Percentiles rank a stretch among this genome's conserved stretches.
phyloP scores from a whole-genome alignment of 2,113 vertebrate species.

The Dryoscopus gambensis region DNA sequence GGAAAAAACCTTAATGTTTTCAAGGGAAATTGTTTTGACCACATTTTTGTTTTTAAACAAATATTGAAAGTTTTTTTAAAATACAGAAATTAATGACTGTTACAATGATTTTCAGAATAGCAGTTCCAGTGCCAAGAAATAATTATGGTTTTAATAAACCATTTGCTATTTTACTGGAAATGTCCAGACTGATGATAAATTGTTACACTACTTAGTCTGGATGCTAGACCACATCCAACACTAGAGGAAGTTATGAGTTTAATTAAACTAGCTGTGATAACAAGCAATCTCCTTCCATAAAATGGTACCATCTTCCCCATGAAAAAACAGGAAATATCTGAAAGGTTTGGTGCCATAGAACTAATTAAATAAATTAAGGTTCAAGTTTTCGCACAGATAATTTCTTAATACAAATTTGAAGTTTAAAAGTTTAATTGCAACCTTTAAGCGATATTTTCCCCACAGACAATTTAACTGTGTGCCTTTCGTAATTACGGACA shows the following conservation, averaged over 20 bases:
- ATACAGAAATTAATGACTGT: neutral
- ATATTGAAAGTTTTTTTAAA: neutral
- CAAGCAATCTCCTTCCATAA: neutral
- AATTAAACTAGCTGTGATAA: neutral
- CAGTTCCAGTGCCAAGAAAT: neutral
- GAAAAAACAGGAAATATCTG: neutral
- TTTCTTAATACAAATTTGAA: neutral
- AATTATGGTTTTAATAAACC: neutral
- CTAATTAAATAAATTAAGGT: neutral
- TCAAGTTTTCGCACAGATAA: neutral
- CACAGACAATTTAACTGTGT: neutral
- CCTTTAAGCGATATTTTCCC: neutral
- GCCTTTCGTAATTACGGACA: neutral
- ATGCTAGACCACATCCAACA: constrained; percentile 16
- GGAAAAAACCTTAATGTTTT: neutral
- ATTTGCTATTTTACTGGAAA: constrained; percentile 32
- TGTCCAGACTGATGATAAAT: constrained; percentile 13
- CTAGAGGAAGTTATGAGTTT: neutral
- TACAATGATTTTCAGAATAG: neutral
- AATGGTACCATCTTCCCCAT: accelerated
- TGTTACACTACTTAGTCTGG: neutral
- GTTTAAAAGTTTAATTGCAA: constrained; percentile 10
- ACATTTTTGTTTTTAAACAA: neutral
- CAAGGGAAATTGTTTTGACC: neutral
- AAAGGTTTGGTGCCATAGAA: neutral